Conservation (phyloP, 1,140 invertebrate genomes). For the Apis cerana region DNA sequence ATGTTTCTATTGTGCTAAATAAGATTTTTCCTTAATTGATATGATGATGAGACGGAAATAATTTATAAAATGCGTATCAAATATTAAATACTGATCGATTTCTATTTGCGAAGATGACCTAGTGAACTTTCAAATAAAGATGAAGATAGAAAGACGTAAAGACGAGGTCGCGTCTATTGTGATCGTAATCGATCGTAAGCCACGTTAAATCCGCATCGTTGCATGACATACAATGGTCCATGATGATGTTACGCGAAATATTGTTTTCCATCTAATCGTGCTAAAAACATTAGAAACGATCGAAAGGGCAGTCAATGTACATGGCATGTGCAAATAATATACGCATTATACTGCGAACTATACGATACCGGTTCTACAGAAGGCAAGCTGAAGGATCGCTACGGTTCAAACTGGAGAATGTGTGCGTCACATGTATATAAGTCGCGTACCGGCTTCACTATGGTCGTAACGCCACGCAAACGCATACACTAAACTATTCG, state of each 20-base stretch:
- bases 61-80: background rate
- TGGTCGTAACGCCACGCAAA: background rate
- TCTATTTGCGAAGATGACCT: background rate
- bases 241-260: background rate
- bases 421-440: background rate
- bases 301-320: background rate
- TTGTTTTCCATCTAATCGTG: background rate
- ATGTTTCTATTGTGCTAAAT: background rate
- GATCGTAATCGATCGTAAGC: slow-evolving; percentile 16
- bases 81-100: background rate
- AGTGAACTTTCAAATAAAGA: slow-evolving; percentile 14
- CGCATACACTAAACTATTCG: background rate
- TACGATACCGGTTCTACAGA: slow-evolving; percentile 3
- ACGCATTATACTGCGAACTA: slow-evolving; percentile 2
- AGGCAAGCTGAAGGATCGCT: slow-evolving; percentile 3
- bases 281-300: background rate
- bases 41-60: background rate
- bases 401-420: background rate
- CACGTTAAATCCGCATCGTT: background rate
- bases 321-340: background rate
- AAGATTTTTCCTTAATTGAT: too few relatives aligned
- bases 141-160: slow-evolving; percentile 8
- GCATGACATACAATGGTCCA: background rate
- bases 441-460: slow-evolving; percentile 34
- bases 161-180: slow-evolving; percentile 12